phyloP scores from a whole-genome alignment of 2,888 invertebrate genomes.

The Hoplodrina ambigua region DNA sequence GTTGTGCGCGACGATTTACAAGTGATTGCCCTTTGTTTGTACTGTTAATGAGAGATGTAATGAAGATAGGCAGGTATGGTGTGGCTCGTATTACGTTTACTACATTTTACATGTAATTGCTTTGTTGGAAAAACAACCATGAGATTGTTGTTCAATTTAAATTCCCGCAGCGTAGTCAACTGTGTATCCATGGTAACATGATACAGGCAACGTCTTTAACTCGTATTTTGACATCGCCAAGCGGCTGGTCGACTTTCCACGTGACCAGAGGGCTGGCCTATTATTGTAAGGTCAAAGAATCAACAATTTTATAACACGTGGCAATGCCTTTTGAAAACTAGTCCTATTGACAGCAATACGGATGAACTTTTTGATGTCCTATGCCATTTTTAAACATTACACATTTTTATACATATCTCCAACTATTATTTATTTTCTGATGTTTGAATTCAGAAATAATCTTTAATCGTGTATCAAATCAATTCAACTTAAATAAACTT shows the following conservation, averaged over 20 bases:
- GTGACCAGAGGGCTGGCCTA: too few relatives aligned
- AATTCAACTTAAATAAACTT: not conserved
- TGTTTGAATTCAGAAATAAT: too few relatives aligned
- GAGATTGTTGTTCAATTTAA: conserved; percentile 26
- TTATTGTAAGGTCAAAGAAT: too few relatives aligned
- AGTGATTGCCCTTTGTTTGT: conserved; percentile 43
- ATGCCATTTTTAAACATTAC: too few relatives aligned
- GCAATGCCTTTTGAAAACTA: too few relatives aligned
- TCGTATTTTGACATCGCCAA: too few relatives aligned
- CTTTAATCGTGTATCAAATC: too few relatives aligned
- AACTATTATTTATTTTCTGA: too few relatives aligned
- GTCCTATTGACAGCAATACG: not conserved
- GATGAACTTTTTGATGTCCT: too few relatives aligned
- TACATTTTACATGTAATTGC: conserved; percentile 32
- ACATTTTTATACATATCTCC: too few relatives aligned
- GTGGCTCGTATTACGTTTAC: conserved; percentile 34
- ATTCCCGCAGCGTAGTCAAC: conserved; percentile 10
- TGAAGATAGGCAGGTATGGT: conserved; percentile 46
- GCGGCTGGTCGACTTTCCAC: too few relatives aligned
- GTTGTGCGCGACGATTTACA: conserved; percentile 31
- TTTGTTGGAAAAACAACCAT: conserved; percentile 13
- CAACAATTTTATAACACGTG: too few relatives aligned
- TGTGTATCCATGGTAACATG: not conserved
- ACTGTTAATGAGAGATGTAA: conserved; percentile 36
- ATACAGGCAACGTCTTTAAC: not conserved